Base-by-base conservation (phyloP, 2,797 vertebrate species). In the Melanotaenia parkinsoni region DNA sequence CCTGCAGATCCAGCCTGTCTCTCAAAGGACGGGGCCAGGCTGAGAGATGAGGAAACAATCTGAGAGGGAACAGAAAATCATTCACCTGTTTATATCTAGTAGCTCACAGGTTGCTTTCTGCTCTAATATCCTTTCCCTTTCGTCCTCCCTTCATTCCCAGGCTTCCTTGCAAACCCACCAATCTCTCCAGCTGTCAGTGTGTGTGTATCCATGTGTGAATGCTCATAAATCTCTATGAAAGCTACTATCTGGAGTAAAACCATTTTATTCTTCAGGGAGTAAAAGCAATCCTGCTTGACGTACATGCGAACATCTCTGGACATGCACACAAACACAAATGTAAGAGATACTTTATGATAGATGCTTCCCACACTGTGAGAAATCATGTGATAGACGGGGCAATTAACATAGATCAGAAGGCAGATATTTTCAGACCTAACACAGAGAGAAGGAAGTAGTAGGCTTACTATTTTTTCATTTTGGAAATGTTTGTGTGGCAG, bases 51-150 rank as follows among this genome's bases (percentile, higher is more conserved):
- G 84, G 83, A 86, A 91, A 86, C 83, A 79, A 85, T 86, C 85
- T 77, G 63, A 82, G 75, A 67, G 43, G 71, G 37, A 89, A 65
- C 76, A 83, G 80, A 85, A 90, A 89, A 89, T 86, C 82, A 88
- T 82, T 91, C 88, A 89, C 86, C 88, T 91, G 81, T 83, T 90
- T 82, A 86, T 90, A 89, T 89, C 86, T 71, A 77, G 79, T 67
- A 80, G 80, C 79, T 88, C 76, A 81, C 81, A 72, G 72, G 75
- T 80, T 81, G 76, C 81, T 73, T 80, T 84, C 73, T 71, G 67
- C 74, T 79, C 66, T 77, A 77, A 77, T 80, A 83, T 86, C 58
- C 59, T 80, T 69, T 70, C 78, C 76, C 54, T 77, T 74, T 72
- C 50, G 50, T 73, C 80, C 76, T 70, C 58, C 63, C 30, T 59